Percentiles rank a stretch among this genome's conserved stretches.
Evolutionary conservation across 2,113 vertebrate genomes (phyloP).

Genomic region (Pelobates fuscus): DNA sequence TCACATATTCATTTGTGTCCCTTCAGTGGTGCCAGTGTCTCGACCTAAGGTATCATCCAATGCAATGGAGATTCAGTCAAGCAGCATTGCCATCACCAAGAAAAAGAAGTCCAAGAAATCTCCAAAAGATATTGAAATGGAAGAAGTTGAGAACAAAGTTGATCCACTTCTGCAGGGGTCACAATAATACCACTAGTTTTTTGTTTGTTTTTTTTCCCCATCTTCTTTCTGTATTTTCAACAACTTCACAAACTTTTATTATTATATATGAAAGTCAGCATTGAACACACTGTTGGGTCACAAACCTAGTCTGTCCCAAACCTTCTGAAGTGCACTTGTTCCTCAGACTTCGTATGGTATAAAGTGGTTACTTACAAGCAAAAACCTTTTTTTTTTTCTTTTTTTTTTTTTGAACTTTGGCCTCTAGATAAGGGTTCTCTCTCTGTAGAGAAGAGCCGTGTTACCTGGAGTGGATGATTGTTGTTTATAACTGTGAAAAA

Average conservation of each 20-base stretch:
- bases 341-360: too few relatives aligned
- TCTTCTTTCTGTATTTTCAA: not conserved
- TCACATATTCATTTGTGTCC: not conserved
- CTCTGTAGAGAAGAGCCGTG: too few relatives aligned
- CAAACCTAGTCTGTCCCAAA: too few relatives aligned
- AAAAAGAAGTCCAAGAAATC: conserved; percentile 42
- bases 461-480: too few relatives aligned
- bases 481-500: too few relatives aligned
- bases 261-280: not conserved
- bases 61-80: conserved; percentile 1
- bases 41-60: conserved; percentile 43
- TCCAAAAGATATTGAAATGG: conserved; percentile 60
- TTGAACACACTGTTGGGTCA: too few relatives aligned
- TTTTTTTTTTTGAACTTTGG: too few relatives aligned
- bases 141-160: conserved; percentile 24
- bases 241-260: not conserved
- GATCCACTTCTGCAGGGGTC: not conserved
- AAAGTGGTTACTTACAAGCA: too few relatives aligned
- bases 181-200: not conserved
- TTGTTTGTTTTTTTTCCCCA: not conserved
- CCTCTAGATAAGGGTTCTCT: too few relatives aligned
- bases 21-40: conserved; percentile 54
- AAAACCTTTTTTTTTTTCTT: too few relatives aligned
- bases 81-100: conserved; percentile 30
- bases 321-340: too few relatives aligned